These are phyloP conservation scores for Martes martes DNA, from an alignment of 2,113 vertebrate genomes.

Conservation along the genomic window DNA sequence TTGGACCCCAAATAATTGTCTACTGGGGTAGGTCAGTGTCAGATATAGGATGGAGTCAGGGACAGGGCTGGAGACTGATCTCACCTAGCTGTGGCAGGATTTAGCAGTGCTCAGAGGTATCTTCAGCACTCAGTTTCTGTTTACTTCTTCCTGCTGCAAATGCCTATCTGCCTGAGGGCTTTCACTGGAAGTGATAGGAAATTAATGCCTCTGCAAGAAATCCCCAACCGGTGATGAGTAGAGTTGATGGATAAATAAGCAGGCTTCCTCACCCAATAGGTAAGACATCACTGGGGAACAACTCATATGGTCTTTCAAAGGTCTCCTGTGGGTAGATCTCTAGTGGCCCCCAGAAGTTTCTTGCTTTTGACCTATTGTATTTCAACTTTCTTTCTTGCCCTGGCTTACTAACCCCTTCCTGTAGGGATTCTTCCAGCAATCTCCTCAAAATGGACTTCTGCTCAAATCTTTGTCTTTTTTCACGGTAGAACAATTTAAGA, in stretches of 20 bases:
- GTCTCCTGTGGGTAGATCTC: background rate
- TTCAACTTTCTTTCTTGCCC: background rate
- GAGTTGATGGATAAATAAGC: background rate
- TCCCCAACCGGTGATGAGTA: background rate
- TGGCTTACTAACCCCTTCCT: background rate
- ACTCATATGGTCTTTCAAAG: background rate
- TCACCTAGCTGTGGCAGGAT: background rate
- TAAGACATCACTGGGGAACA: background rate
- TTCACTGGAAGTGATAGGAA: background rate
- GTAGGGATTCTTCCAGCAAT: background rate
- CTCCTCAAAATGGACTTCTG: background rate
- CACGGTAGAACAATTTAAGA: background rate
- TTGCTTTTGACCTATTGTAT: background rate
- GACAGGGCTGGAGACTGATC: accelerated
- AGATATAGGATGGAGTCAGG: background rate
- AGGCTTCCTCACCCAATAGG: background rate
- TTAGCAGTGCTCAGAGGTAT: accelerated
- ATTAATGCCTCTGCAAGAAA: background rate
- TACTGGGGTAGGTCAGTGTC: background rate
- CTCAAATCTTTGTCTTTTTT: background rate
- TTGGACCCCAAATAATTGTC: background rate
- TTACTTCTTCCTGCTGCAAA: background rate
- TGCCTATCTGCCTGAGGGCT: background rate
- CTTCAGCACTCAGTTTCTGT: background rate
- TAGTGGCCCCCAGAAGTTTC: background rate